Base-by-base conservation (phyloP, 2,888 invertebrate genomes). In the Furcula furcula region DNA sequence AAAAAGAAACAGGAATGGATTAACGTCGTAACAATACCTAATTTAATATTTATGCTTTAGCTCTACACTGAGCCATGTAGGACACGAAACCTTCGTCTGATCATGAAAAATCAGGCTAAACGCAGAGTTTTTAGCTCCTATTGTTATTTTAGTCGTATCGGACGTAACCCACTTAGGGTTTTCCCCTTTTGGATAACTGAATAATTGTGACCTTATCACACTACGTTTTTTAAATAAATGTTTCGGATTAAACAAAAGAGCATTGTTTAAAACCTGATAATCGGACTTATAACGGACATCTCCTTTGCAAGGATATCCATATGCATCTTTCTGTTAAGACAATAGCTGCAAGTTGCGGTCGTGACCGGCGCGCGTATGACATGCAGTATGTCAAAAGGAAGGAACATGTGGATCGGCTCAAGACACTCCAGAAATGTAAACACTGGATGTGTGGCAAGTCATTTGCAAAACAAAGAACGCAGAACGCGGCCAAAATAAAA, bases 381-480 rank as follows among this genome's bases (percentile, higher is more conserved):
- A 62, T 56, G 62, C 59, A 51, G 50, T 55, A 55, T 66, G 63
- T 71, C 62, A 71, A 64, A 69, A 58, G 43, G 34, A 46, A 59
- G 33, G 36, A 66, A 56, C 82, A 75, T 80, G 67, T 77, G 85
- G 76, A 66, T 57, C 62, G 56, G 49, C 71, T 83, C 82, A 78
- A 71, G 66, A 67, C 63, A 66, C 65, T 71, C 58, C 65, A 62
- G 65, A 58, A 70, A 60, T 67, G 70, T 79, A 84, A 82, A 83
- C 79, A 78, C 53, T 65, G 57, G 57, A 60, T 61, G 59, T 61
- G 56, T 50, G 61, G 65, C 76, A 72, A 82, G 75, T 80, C 78
- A 82, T 85, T 85, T 77, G 85, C 85, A 81, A 85, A 86, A 86
- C 86, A 87, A 87, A 85, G 83, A 74, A 61, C 59, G 46, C 65